These are phyloP conservation scores for Scolopax bukidnonensis DNA, from an alignment of 2,797 vertebrate species.

Conservation along the genomic window DNA sequence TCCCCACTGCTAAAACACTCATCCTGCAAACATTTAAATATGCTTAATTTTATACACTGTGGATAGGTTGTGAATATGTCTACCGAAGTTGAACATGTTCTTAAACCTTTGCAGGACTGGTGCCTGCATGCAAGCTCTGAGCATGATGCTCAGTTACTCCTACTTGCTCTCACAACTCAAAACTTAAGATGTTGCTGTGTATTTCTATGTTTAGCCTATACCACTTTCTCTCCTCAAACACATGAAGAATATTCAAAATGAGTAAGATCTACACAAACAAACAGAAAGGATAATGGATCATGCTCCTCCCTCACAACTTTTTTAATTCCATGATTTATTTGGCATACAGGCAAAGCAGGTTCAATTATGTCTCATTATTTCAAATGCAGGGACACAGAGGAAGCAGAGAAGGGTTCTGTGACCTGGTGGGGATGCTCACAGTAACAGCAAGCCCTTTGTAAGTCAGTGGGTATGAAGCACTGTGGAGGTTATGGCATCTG, in stretches of 20 bases:
- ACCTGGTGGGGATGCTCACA: not conserved
- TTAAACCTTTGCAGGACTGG: not conserved
- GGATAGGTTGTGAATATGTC: not conserved
- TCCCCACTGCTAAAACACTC: not conserved
- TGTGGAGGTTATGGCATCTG: not conserved
- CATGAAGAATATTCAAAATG: not conserved
- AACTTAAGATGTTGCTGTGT: not conserved
- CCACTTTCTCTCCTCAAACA: not conserved
- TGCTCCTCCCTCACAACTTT: not conserved
- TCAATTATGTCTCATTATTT: not conserved
- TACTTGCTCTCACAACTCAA: not conserved
- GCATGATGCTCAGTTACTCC: not conserved
- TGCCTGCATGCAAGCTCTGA: not conserved
- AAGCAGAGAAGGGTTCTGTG: not conserved
- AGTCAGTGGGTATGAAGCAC: not conserved
- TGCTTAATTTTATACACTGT: not conserved
- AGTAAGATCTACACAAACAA: not conserved
- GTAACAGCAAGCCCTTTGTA: not conserved
- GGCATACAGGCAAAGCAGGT: not conserved
- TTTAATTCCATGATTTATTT: not conserved
- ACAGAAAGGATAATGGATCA: not conserved
- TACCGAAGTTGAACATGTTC: not conserved
- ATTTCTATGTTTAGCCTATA: not conserved
- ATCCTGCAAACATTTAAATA: not conserved
- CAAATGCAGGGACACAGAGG: accelerated